Conservation (phyloP, 2,888 invertebrate species). For the Hoplodrina blanda region DNA sequence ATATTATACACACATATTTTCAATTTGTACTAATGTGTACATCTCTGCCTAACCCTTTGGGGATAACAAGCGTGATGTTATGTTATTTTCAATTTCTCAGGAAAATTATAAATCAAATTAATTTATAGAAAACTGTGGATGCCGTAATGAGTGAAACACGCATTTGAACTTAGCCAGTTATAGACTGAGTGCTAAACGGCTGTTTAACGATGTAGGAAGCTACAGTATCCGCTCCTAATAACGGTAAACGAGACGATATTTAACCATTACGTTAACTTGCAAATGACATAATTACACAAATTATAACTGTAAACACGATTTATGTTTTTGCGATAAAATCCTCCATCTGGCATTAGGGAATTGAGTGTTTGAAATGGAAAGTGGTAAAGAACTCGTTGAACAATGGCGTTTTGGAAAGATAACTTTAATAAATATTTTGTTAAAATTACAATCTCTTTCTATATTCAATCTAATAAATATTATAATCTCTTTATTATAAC, state of each 20-base stretch:
- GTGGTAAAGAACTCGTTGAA: neutral
- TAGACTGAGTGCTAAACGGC: conserved; percentile 40
- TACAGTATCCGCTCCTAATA: conserved; percentile 52
- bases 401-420: neutral
- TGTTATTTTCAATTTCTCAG: neutral
- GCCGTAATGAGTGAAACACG: conserved; percentile 42
- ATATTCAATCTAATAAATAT: no score
- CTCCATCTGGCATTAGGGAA: neutral
- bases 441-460: no score
- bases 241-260: conserved; percentile 50
- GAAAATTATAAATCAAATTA: conserved; percentile 38
- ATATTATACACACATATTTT: no score
- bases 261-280: conserved; percentile 50
- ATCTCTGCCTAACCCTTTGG: no score
- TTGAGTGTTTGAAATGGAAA: conserved; percentile 4
- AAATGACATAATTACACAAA: conserved; percentile 50
- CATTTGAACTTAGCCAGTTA: conserved; percentile 52
- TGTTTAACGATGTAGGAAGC: conserved; percentile 56
- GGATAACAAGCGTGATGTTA: no score
- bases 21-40: neutral
- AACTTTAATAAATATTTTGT: neutral
- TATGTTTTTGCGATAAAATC: conserved; percentile 24
- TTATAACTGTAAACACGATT: conserved; percentile 32
- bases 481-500: neutral
- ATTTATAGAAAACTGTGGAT: conserved; percentile 40